Percentiles rank a stretch among this genome's conserved stretches.
These are phyloP conservation scores for Archaeoteleia sp. DNA, from an alignment of 2,888 invertebrate genomes.

Conservation along the genomic window DNA sequence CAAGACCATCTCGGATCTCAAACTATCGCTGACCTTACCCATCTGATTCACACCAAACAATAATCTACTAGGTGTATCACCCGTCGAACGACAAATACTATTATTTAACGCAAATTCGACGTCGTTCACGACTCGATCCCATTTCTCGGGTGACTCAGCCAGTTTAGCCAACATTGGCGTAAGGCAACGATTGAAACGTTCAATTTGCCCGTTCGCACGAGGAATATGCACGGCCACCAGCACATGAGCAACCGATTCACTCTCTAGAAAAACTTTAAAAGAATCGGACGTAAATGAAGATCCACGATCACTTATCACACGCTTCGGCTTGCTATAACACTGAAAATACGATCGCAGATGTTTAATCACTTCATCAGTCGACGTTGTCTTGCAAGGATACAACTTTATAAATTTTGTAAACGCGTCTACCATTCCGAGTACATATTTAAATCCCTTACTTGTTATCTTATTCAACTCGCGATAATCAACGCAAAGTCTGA, in stretches of 20 bases:
- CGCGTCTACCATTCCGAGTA: too few species aligned
- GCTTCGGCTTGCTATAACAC: conserved; percentile 42
- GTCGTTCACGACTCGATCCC: conserved; percentile 31
- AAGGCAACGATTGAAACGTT: conserved; percentile 54
- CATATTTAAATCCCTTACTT: conserved; percentile 12
- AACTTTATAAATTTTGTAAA: conserved; percentile 57
- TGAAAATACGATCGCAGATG: conserved; percentile 41
- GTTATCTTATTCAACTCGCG: conserved; percentile 15
- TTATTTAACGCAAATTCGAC: conserved; percentile 54
- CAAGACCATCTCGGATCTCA: too few species aligned
- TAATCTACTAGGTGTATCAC: conserved; percentile 55
- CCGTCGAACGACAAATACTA: conserved; percentile 45
- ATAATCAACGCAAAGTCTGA: too few species aligned
- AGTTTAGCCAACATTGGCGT: conserved; percentile 58
- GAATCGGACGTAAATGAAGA: conserved; percentile 56
- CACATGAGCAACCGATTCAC: conserved; percentile 50
- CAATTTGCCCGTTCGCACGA: conserved; percentile 63
- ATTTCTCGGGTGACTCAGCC: conserved; percentile 32
- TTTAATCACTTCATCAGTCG: conserved; percentile 42
- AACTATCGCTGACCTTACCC: conserved; percentile 48
- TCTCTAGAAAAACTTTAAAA: conserved; percentile 51
- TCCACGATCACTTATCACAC: conserved; percentile 57
- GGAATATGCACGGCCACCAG: conserved; percentile 58
- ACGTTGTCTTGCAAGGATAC: conserved; percentile 46
- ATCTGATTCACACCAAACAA: conserved; percentile 60